Base-by-base conservation (phyloP, 2,888 invertebrate species). In the Pegoplata infirma region DNA sequence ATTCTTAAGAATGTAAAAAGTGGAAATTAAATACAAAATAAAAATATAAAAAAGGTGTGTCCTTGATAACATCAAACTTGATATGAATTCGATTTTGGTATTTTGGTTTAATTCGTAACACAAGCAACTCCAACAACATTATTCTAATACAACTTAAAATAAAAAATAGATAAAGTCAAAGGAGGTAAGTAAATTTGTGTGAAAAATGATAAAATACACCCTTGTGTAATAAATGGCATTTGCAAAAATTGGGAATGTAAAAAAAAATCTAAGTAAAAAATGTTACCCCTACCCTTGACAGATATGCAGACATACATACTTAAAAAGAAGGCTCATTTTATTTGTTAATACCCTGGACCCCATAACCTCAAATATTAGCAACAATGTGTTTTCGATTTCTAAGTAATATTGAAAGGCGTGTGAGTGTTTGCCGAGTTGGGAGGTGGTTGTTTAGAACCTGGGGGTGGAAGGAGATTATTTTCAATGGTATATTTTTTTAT, bases 141-240 rank as follows among this genome's bases (percentile, higher is more conserved):
- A 19, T 28, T 19, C 12, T 7, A 44, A 21, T 23, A 44, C n/a
- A 14, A 59, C 32, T 49, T 63, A 32, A 16, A 12, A 19, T 3
- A 12, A 21, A 19, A 19, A 25, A 25, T 17, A 14, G 47, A 47
- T 47, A 25, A 63, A 12, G 2, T 6, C 46, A 16, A 36, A 12
- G 16, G 12, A 16, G 32, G 16, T 21, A 25, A 10, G n/a, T n/a
- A n/a, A 44, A 23, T 28, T 32, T 21, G 47, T 56, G 25, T 68
- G 58, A 77, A 76, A 82, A 80, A 81, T 82, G 77, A 82, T 83
- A 81, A 81, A 83, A 81, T 77, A 81, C 81, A 82, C 81, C 82
- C 82, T 80, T 32, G 82, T 81, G 81, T 76, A 80, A 81, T 81
- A 80, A 80, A 80, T 73, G 78, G 61, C 73, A 82, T 53, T 74